Evolutionary conservation across 2,888 invertebrate genomes (phyloP).

Genomic region (Dendrolimus houi): DNA sequence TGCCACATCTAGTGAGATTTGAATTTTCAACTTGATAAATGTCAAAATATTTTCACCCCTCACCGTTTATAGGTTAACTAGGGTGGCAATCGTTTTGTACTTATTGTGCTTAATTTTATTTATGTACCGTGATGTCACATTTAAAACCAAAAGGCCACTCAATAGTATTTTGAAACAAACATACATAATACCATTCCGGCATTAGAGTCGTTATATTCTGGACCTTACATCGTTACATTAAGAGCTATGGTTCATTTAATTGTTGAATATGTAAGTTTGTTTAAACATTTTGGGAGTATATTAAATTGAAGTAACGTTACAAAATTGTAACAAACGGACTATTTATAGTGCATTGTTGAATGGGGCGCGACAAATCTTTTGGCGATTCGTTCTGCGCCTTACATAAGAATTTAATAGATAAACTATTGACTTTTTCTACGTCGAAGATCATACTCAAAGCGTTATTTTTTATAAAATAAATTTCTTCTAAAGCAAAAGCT

Average conservation of each 20-base stretch:
- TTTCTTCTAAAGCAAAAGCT: too few relatives aligned
- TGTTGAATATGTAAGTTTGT: not conserved
- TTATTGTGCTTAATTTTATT: conserved; percentile 63
- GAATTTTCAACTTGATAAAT: conserved; percentile 34
- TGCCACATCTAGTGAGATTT: conserved; percentile 18
- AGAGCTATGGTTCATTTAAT: too few relatives aligned
- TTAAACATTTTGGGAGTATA: conserved; percentile 18
- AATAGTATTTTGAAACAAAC: not conserved
- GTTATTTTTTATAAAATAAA: too few relatives aligned
- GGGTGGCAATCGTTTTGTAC: conserved; percentile 45
- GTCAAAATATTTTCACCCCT: conserved; percentile 68
- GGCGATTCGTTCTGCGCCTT: conserved; percentile 46
- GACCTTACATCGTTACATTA: too few relatives aligned
- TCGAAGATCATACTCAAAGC: not conserved
- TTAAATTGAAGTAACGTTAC: conserved; percentile 44
- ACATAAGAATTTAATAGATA: conserved; percentile 51
- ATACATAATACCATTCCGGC: too few relatives aligned
- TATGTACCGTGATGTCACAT: conserved; percentile 60
- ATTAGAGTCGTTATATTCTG: too few relatives aligned
- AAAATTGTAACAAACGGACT: conserved; percentile 55
- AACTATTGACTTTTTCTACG: not conserved
- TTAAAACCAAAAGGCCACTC: conserved; percentile 33
- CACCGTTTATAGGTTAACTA: conserved; percentile 54
- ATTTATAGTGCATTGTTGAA: conserved; percentile 24
- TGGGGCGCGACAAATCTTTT: conserved; percentile 55